Percentiles rank a stretch among this genome's conserved stretches.
Evolutionary conservation across 2,888 invertebrate genomes (phyloP).

Genomic region (Malthinus seriepunctatus): DNA sequence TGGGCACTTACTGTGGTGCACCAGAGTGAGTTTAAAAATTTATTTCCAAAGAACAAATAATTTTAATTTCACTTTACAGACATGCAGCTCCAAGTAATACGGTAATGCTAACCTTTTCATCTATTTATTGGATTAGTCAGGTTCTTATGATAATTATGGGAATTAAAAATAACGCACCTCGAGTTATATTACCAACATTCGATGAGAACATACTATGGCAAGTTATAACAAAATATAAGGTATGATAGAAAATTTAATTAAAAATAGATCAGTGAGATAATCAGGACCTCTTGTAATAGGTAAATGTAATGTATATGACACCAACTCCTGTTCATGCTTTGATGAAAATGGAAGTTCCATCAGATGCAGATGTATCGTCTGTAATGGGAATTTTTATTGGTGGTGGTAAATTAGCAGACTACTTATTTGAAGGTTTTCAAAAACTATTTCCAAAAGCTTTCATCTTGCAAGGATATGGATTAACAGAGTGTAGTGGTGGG

Average conservation of each 20-base stretch:
- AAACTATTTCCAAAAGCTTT: background rate
- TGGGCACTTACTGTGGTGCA: too few species aligned
- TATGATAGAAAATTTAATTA: background rate
- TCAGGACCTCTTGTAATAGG: background rate
- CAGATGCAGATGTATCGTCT: background rate
- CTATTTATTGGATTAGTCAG: slow-evolving; percentile 45
- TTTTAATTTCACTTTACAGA: background rate
- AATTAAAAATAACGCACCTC: slow-evolving; percentile 33
- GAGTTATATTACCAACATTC: slow-evolving; percentile 34
- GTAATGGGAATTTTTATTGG: background rate
- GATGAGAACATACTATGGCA: slow-evolving; percentile 19
- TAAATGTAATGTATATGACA: background rate
- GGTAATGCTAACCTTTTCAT: slow-evolving; percentile 28
- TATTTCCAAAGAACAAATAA: too few species aligned
- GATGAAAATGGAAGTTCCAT: background rate
- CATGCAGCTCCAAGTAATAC: too few species aligned
- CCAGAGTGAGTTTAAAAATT: too few species aligned
- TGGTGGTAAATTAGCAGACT: background rate
- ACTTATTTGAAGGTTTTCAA: background rate
- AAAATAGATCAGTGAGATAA: background rate
- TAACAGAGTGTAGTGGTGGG: background rate
- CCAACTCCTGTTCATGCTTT: background rate
- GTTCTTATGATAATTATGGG: slow-evolving; percentile 27
- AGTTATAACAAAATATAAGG: slow-evolving; percentile 10
- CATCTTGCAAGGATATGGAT: background rate